Evolutionary conservation across 2,797 vertebrate genomes (phyloP), one percentile per base, ranked within the genome.

Genomic region (Heteromormyrus szaboi): DNA sequence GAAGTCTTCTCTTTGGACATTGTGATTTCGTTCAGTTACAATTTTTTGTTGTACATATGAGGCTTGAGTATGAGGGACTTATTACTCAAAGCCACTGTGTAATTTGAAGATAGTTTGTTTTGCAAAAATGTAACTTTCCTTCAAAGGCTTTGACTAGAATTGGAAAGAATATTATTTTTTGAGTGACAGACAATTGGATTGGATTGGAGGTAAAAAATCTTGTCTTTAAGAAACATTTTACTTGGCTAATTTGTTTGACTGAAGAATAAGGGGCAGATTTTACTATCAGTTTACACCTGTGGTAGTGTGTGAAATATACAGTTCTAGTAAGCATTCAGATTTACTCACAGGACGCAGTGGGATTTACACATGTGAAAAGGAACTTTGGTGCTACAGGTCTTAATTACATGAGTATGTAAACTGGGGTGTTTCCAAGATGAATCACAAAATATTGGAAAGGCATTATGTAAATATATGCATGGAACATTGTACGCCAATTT

Each of bases 21-120:
- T 5, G 25, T 72, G 65, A 33, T 72, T 37, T 37, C 29, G 17
- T 72, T 68, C 65, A 94, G 54, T 88, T 87, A 25, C 29, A 59
- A 3, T 84, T 88, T 9, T 29, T 92, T 88, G 22, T 92, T 92
- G 6, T 94, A 9, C 89, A 91, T 90, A 89, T 89, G 90, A 90
- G 92, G 93, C 92, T 92, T 92, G 93, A 93, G 91, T 90, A 85
- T 91, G 91, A 90, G 92, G 93, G 92, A 91, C 92, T 93, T 93
- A 93, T 95, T 94, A 92, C 91, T 41, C 25, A 56, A 83, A 33
- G 89, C 88, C 88, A 85, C 91, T 90, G 92, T 91, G 94, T 91
- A 93, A 94, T 91, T 90, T 90, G 91, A 91, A 91, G 91, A 89
- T 62, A 17, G 33, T 14, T 37, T 22, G 44, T 19, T 44, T 88